A percentile compares a stretch with the other conserved stretches of the same genome.
Evolutionary conservation across 2,888 invertebrate genomes (phyloP).

Genomic region (Lathronympha strigana): DNA sequence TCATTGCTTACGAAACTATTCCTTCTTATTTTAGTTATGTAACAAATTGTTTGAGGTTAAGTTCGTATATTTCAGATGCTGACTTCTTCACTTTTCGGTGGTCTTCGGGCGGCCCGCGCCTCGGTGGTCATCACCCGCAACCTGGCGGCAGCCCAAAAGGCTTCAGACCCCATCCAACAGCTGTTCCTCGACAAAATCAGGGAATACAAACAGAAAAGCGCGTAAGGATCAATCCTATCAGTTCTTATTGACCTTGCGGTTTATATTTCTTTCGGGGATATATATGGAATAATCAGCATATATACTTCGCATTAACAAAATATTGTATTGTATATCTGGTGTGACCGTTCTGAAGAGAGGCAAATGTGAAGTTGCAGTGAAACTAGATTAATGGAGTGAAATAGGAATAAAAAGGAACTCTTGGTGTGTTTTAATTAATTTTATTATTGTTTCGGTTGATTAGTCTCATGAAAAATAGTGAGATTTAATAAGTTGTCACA

Average conservation of each 20-base stretch:
- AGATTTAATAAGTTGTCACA: too few relatives aligned
- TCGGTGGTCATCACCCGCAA: conserved; percentile 86
- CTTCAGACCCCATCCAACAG: conserved; percentile 95
- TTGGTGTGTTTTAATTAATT: not conserved
- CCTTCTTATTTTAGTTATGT: conserved; percentile 57
- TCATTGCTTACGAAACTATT: not conserved
- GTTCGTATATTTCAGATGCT: conserved; percentile 81
- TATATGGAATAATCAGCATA: too few relatives aligned
- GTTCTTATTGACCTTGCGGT: conserved; percentile 41
- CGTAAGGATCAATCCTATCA: conserved; percentile 84
- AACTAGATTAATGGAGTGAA: not conserved
- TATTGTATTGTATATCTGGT: too few relatives aligned
- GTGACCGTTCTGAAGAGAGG: too few relatives aligned
- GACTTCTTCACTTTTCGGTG: conserved; percentile 77
- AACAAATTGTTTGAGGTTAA: conserved; percentile 69
- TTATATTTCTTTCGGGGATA: conserved; percentile 24
- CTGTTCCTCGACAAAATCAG: conserved; percentile 96
- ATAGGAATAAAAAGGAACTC: not conserved
- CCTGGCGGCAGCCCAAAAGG: conserved; percentile 90
- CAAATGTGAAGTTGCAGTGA: not conserved
- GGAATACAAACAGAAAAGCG: conserved; percentile 94
- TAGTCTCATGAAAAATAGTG: not conserved
- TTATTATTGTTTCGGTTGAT: not conserved
- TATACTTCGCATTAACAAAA: too few relatives aligned
- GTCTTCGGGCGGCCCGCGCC: conserved; percentile 77